phyloP scores from a whole-genome alignment of 2,888 invertebrate genomes.

The Scaptomyza reducta region DNA sequence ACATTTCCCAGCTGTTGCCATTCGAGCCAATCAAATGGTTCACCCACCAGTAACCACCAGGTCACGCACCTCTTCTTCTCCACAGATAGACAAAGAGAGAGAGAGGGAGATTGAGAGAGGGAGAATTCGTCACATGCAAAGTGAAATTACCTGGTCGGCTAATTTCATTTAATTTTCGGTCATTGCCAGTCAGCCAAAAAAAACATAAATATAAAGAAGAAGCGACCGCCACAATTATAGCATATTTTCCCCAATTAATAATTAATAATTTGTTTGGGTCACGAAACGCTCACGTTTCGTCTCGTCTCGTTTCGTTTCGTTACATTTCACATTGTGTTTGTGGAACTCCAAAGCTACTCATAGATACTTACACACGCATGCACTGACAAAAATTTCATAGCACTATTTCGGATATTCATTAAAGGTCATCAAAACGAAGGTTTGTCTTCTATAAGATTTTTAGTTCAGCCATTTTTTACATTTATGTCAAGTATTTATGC shows the following conservation, averaged over 20 bases:
- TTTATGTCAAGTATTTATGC: too few species aligned
- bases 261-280: constrained; percentile 83
- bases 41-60: constrained; percentile 63
- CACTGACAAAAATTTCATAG: constrained; percentile 1
- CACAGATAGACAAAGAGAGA: not conserved
- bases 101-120: not conserved
- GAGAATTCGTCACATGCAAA: constrained; percentile 74
- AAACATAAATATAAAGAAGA: constrained; percentile 30
- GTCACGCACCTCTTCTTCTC: constrained; percentile 38
- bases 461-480: too few species aligned
- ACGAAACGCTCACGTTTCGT: constrained; percentile 66
- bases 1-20: constrained; percentile 79
- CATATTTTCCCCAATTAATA: constrained; percentile 81
- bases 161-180: constrained; percentile 82
- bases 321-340: constrained; percentile 27
- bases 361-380: constrained; percentile 49
- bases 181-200: constrained; percentile 50
- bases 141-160: constrained; percentile 74
- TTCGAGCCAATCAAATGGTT: constrained; percentile 75
- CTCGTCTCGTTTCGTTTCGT: constrained; percentile 31
- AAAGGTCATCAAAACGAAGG: accelerated
- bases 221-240: constrained; percentile 80
- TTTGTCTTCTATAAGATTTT: not conserved
- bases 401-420: not conserved
- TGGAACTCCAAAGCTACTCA: constrained; percentile 65